Conservation (phyloP, 2,888 invertebrate genomes). For the Acrocera orbiculus region DNA sequence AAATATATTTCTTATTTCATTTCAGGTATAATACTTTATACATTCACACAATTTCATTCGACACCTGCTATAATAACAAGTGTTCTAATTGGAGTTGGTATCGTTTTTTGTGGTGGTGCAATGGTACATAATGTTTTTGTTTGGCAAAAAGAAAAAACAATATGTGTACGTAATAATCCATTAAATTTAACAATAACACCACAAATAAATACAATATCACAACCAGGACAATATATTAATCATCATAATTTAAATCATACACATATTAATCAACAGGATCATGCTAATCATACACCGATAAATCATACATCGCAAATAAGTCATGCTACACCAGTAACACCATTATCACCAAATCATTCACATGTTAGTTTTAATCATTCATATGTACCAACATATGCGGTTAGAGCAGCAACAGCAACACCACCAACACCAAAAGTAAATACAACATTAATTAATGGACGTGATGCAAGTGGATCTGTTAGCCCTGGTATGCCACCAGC, state of each 20-base stretch:
- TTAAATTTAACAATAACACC: conserved; percentile 25
- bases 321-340: conserved; percentile 24
- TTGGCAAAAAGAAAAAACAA: conserved; percentile 83
- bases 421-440: conserved; percentile 29
- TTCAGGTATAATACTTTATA: conserved; percentile 74
- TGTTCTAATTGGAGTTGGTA: conserved; percentile 76
- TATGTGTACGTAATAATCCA: conserved; percentile 41
- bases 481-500: conserved; percentile 42
- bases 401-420: conserved; percentile 30
- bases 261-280: conserved; percentile 11
- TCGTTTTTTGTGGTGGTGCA: conserved; percentile 80
- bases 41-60: conserved; percentile 81
- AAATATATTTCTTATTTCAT: neutral
- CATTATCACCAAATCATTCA: conserved; percentile 30
- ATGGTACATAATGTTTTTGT: conserved; percentile 90
- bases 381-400: conserved; percentile 19
- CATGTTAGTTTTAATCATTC: conserved; percentile 31
- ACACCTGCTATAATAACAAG: conserved; percentile 83
- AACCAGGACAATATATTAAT: conserved; percentile 17
- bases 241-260: conserved; percentile 11
- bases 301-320: conserved; percentile 15
- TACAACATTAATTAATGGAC: conserved; percentile 12
- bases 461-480: conserved; percentile 42
- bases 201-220: conserved; percentile 18
- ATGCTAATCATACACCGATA: conserved; percentile 14